phyloP scores from a whole-genome alignment of 2,888 invertebrate genomes.

The Unio delphinus region DNA sequence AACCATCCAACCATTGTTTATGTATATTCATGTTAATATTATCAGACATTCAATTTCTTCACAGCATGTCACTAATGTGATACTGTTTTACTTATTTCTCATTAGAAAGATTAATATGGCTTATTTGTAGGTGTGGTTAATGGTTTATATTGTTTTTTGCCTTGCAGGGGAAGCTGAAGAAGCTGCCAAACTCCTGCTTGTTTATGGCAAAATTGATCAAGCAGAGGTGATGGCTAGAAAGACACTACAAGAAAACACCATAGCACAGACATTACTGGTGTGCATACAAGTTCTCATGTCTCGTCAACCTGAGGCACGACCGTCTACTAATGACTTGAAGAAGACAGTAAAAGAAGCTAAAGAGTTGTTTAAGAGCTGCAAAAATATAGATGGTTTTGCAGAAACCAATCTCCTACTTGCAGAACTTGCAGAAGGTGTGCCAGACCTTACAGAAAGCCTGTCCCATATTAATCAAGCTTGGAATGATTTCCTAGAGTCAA shows the following conservation, averaged over 20 bases:
- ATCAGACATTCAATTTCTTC: no score
- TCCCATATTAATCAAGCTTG: slow-evolving; percentile 26
- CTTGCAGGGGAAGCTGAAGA: slow-evolving; percentile 34
- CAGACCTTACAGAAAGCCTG: slow-evolving; percentile 6
- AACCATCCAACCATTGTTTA: no score
- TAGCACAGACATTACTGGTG: slow-evolving; percentile 40
- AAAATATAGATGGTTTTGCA: slow-evolving; percentile 26
- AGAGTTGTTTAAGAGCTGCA: slow-evolving; percentile 24
- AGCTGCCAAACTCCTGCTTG: slow-evolving; percentile 39
- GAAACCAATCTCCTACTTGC: slow-evolving; percentile 24
- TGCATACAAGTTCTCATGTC: slow-evolving; percentile 36
- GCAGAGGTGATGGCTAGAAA: slow-evolving; percentile 36
- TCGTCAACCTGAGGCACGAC: background rate
- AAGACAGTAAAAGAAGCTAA: slow-evolving; percentile 26
- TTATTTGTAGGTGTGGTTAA: no score
- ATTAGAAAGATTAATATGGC: no score
- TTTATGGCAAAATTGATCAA: slow-evolving; percentile 34
- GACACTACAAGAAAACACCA: slow-evolving; percentile 26
- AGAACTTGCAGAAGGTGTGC: slow-evolving; percentile 7
- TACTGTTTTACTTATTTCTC: no score
- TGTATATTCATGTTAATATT: no score
- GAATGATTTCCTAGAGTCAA: slow-evolving; percentile 27
- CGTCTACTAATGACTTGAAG: background rate
- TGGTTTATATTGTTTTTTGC: background rate
- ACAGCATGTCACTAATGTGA: no score